Evolutionary conservation across 2,113 vertebrate species (phyloP), one percentile per base, ranked within the genome.

Genomic region (Steatornis caripensis): DNA sequence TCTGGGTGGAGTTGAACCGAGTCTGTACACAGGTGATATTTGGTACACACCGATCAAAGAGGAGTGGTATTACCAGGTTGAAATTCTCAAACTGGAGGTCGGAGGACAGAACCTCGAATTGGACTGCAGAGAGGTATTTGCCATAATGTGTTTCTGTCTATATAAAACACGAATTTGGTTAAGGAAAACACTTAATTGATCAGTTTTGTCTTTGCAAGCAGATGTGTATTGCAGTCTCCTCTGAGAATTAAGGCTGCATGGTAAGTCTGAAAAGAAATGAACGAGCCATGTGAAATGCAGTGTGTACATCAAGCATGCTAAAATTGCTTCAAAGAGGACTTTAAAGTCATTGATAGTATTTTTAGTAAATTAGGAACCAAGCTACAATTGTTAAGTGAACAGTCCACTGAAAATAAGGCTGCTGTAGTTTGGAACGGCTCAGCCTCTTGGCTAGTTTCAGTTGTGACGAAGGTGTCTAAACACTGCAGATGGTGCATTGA

Each of bases 51-150:
- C 99, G 1, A 98, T 99, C 75, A 97, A 98, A 54, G 98, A 99
- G 92, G 99, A 99, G 92, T 99, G 99, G 99, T 99, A 99, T 94
- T 99, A 99, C 92, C 99, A 99, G 90, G 99, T 99, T 66, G 99
- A 99, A 97, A 98, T 99, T 77, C 98, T 99, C 89, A 99, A 99
- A 57, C 95, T 99, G 97, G 99, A 99, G 93, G 99, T 99, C 0
- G 99, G 99, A 49, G 98, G 99, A 49, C 98, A 99, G 87, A 99
- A 98, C 87, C 98, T 99, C 1, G 98, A 99, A 29, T 87, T 99
- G 98, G 99, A 99, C 96, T 99, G 99, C 96, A 99, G 95, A 97
- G 99, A 99, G 99, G 99, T 99, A 98, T 14, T 72, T 82, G 9
- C 15, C 2, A 36, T 64, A 23, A 41, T 41, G 14, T 87, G 68